Base-by-base conservation (phyloP, 2,797 vertebrate genomes). In the Coregonus ussuriensis region DNA sequence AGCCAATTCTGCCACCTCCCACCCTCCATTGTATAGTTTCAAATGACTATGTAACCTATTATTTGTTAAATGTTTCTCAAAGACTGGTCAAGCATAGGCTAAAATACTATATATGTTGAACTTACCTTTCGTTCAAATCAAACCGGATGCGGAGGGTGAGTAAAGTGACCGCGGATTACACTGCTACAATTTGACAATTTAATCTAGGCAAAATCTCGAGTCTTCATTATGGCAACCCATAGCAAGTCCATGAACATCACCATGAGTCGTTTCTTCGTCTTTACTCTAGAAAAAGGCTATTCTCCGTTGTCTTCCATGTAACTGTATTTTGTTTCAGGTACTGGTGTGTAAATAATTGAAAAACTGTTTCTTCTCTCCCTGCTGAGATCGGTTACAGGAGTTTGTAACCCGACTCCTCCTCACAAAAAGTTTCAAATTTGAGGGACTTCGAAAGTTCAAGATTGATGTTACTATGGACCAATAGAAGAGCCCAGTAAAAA, bases 341-440 rank as follows among this genome's bases (percentile, higher is more conserved):
- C 87, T 82, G 84, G 16, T 76, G 89, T 79, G 86, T 95, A 47
- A 95, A 95, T 95, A 94, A 95, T 95, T 95, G 76, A 47, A 47
- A 47, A 9, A 83, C 79, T 85, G 83, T 91, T 91, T 92, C 87
- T 88, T 89, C 87, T 77, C 83, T 86, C 79, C 79, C 81, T 78
- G 70, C 84, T 47, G 41, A 47, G 41, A 9, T 47, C 41, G 41
- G 41, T 47, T 13, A 47, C 9, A 47, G 41, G 41, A 47, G 9
- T 47, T 13, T 74, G 94, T 89, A 94, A 94, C 89, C 76, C 78
- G 94, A 94, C 85, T 88, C 93, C 91, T 82, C 85, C 84, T 90
- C 68, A 84, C 84, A 79, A 91, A 93, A 94, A 94, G 92, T 95
- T 95, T 95, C 87, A 94, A 95, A 95, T 92, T 93, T 92, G 85